Conservation (phyloP, 2,113 vertebrate genomes). For the Bubalus kerabau region DNA sequence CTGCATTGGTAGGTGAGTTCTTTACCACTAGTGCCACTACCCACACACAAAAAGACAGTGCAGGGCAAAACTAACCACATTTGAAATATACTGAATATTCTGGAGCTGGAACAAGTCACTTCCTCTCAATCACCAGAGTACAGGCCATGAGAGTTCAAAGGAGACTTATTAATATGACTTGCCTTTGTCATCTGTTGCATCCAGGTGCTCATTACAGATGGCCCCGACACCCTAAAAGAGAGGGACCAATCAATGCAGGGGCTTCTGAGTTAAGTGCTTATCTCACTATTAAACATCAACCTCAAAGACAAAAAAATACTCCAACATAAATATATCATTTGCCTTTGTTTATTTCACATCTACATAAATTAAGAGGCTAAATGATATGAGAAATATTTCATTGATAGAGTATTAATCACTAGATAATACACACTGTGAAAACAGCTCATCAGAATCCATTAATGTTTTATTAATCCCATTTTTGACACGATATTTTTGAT, state of each 20-base stretch:
- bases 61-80: not conserved
- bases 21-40: not conserved
- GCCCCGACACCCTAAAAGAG: not conserved
- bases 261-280: not conserved
- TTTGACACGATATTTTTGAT: not conserved
- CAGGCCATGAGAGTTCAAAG: not conserved
- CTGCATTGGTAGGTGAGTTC: not conserved
- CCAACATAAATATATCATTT: not conserved
- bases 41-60: not conserved
- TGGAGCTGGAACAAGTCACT: not conserved
- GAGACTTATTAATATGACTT: not conserved
- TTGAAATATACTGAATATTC: not conserved
- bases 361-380: slow-evolving; percentile 35
- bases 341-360: not conserved
- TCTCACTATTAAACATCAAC: not conserved
- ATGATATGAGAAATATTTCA: slow-evolving; percentile 33
- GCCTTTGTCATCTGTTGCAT: not conserved
- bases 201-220: not conserved
- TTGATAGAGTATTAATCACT: slow-evolving; percentile 9
- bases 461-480: not conserved
- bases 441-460: not conserved
- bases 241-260: not conserved
- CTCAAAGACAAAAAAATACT: not conserved
- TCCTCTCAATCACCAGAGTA: not conserved
- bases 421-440: slow-evolving; percentile 13